phyloP scores from a whole-genome alignment of 2,888 invertebrate species.

The Timema podura region DNA sequence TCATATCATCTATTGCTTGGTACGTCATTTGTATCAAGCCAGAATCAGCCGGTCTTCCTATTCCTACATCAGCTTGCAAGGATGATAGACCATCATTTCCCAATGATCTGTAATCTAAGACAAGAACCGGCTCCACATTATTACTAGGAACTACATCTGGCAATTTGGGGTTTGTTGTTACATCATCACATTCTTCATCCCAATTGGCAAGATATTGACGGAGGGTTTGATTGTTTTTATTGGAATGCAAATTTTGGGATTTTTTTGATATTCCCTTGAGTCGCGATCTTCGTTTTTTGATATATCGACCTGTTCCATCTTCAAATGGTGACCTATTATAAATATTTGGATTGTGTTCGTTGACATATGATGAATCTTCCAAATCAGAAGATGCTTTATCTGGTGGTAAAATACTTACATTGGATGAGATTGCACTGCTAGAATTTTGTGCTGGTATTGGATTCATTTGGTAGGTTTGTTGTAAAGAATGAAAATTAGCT shows the following conservation, averaged over 20 bases:
- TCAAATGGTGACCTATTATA: not conserved
- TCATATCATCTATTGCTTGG: no score
- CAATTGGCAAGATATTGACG: constrained; percentile 45
- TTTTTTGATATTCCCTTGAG: not conserved
- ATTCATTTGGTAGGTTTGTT: no score
- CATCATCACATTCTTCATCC: constrained; percentile 45
- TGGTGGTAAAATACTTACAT: not conserved
- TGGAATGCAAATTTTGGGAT: not conserved
- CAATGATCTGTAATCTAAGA: no score
- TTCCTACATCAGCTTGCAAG: no score
- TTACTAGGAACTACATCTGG: constrained; percentile 35
- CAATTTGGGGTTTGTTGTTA: constrained; percentile 36
- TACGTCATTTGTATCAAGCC: no score
- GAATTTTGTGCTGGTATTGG: not conserved
- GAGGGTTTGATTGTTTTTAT: constrained; percentile 38
- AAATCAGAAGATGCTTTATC: no score
- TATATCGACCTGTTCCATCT: not conserved
- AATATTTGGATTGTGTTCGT: not conserved
- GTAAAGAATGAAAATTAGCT: not conserved
- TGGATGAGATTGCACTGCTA: not conserved
- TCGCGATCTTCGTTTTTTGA: constrained; percentile 16
- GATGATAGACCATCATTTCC: no score
- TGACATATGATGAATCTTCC: not conserved
- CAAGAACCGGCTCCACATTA: not conserved
- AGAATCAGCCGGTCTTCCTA: no score